A percentile compares a stretch with the other conserved stretches of the same genome.
Evolutionary conservation across 2,888 invertebrate species (phyloP).

Genomic region (Hymenopus coronatus): DNA sequence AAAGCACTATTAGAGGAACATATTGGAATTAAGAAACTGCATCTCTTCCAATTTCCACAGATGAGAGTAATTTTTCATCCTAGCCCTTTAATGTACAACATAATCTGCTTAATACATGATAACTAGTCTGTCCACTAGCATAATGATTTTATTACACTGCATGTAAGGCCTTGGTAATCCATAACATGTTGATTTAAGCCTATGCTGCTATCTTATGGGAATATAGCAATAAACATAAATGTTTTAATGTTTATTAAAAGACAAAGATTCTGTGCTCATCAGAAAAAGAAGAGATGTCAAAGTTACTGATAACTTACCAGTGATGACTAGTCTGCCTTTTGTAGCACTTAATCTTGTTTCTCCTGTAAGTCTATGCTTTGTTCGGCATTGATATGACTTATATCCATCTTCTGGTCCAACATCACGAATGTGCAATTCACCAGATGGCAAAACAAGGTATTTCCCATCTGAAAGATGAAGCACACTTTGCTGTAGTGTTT

Average conservation of each 20-base stretch:
- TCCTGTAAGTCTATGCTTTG: conserved; percentile 88
- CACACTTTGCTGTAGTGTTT: background rate
- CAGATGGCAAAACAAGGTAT: conserved; percentile 90
- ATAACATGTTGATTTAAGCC: too few relatives aligned
- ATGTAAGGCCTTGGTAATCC: too few relatives aligned
- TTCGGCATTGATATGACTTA: conserved; percentile 91
- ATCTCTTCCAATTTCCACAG: too few relatives aligned
- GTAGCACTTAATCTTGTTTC: conserved; percentile 91
- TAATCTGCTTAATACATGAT: too few relatives aligned
- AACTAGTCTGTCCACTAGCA: too few relatives aligned
- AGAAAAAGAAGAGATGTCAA: background rate
- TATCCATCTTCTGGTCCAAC: conserved; percentile 93
- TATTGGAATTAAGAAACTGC: too few relatives aligned
- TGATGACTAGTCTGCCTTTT: conserved; percentile 90
- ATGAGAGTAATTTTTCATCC: too few relatives aligned
- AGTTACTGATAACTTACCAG: conserved; percentile 67
- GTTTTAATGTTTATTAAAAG: background rate
- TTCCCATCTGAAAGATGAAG: conserved; percentile 72
- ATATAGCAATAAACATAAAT: too few relatives aligned
- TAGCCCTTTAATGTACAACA: too few relatives aligned
- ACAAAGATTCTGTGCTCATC: background rate
- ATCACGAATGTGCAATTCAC: conserved; percentile 92
- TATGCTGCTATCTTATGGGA: too few relatives aligned
- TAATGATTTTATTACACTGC: too few relatives aligned
- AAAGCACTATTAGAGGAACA: too few relatives aligned